These are phyloP conservation scores for Sphaeridia pumilis DNA, from an alignment of 2,888 invertebrate species.

Conservation along the genomic window DNA sequence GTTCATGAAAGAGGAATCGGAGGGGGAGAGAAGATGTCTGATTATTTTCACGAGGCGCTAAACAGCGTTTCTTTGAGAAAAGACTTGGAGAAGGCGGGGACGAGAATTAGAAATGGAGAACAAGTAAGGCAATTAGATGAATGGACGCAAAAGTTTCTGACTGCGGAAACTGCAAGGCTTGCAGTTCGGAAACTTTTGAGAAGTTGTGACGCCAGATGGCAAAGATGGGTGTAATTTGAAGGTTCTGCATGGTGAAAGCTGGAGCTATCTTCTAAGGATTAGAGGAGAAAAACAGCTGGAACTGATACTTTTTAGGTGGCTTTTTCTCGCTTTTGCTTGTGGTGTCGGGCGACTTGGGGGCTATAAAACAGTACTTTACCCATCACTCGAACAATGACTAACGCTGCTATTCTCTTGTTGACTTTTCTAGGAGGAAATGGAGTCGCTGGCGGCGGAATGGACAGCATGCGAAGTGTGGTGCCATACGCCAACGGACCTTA, in stretches of 20 bases:
- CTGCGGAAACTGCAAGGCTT: too few species aligned
- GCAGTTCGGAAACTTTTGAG: too few species aligned
- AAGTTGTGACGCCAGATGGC: too few species aligned
- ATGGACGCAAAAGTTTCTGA: not conserved
- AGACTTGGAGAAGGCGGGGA: not conserved
- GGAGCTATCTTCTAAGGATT: too few species aligned
- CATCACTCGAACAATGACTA: slow-evolving; percentile 1
- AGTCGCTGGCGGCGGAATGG: slow-evolving; percentile 26
- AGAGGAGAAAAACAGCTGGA: too few species aligned
- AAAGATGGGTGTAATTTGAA: too few species aligned
- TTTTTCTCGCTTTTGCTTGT: too few species aligned
- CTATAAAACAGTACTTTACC: not conserved
- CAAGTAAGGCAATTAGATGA: slow-evolving; percentile 1
- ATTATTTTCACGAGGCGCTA: not conserved
- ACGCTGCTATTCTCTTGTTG: slow-evolving; percentile 1
- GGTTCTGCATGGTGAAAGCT: too few species aligned
- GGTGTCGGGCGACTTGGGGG: not conserved
- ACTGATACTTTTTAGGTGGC: too few species aligned
- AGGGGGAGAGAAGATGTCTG: not conserved
- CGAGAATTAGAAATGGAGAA: too few species aligned
- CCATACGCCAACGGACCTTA: slow-evolving; percentile 33
- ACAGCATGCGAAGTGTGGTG: slow-evolving; percentile 29
- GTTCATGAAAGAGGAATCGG: not conserved
- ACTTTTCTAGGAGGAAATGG: slow-evolving; percentile 8
- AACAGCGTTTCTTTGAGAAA: not conserved